Conservation (phyloP, 1,140 invertebrate genomes). For the Teleogryllus occipitalis region DNA sequence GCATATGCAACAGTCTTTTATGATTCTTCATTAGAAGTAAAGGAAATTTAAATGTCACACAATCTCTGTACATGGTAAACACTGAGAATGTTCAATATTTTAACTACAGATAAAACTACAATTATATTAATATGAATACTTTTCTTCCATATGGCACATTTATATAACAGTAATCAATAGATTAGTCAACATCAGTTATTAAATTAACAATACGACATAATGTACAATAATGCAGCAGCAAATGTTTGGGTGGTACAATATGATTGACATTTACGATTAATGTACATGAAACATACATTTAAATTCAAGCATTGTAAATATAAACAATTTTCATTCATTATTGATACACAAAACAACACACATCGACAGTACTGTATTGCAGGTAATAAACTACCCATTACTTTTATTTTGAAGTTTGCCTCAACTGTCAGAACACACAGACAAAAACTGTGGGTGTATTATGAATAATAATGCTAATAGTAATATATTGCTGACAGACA, state of each 20-base stretch:
- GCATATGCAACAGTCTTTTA: neutral
- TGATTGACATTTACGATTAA: neutral
- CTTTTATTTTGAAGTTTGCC: neutral
- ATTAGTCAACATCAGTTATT: conserved; percentile 14
- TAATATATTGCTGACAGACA: too few relatives aligned
- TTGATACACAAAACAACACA: neutral
- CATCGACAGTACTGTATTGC: neutral
- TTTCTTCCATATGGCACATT: conserved; percentile 14
- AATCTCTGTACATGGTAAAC: neutral
- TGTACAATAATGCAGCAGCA: neutral
- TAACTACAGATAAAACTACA: conserved; percentile 13
- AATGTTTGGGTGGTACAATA: neutral
- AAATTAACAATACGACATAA: conserved; percentile 2
- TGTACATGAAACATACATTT: neutral
- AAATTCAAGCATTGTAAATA: neutral
- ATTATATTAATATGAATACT: conserved; percentile 15
- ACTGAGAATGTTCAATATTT: neutral
- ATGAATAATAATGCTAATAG: too few relatives aligned
- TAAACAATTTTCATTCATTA: neutral
- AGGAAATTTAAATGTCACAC: neutral
- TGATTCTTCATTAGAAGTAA: neutral
- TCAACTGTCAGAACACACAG: too few relatives aligned
- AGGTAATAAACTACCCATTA: neutral
- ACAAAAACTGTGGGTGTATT: too few relatives aligned
- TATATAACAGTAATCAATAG: conserved; percentile 16